Percentiles rank a stretch among this genome's conserved stretches.
These are phyloP conservation scores for Agrilus planipennis DNA, from an alignment of 1,140 invertebrate species.

Conservation along the genomic window DNA sequence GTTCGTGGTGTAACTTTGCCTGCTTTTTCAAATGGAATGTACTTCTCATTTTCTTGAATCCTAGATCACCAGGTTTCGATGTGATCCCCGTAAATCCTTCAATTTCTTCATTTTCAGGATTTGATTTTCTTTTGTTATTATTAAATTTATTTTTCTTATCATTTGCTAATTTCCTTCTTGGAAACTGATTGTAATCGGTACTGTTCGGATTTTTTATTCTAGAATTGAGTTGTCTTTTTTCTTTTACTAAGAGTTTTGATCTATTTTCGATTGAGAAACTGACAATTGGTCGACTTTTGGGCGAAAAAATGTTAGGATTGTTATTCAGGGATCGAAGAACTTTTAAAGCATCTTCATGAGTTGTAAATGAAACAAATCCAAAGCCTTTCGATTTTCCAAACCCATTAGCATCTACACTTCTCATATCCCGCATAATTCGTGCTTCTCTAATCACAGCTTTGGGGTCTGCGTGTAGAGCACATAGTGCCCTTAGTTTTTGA, in stretches of 20 bases:
- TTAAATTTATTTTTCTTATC: constrained; percentile 26
- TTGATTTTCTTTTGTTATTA: constrained; percentile 9
- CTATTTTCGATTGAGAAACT: constrained; percentile 93
- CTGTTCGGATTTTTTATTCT: constrained; percentile 49
- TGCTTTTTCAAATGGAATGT: constrained; percentile 54
- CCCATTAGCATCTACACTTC: constrained; percentile 43
- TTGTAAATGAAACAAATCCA: constrained; percentile 82
- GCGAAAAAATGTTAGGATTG: constrained; percentile 81
- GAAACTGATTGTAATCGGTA: constrained; percentile 32
- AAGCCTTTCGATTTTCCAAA: constrained; percentile 75
- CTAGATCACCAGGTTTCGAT: constrained; percentile 48
- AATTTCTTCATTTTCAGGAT: constrained; percentile 19
- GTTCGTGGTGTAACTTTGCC: constrained; percentile 47
- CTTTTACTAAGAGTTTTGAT: constrained; percentile 59
- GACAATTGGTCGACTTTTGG: constrained; percentile 77
- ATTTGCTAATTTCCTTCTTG: constrained; percentile 23
- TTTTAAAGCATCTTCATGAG: constrained; percentile 76
- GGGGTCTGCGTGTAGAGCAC: constrained; percentile 45
- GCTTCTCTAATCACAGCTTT: constrained; percentile 60
- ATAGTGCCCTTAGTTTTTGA: constrained; percentile 52
- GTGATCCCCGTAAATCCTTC: constrained; percentile 45
- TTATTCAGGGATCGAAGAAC: constrained; percentile 83
- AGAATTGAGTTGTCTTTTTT: constrained; percentile 59
- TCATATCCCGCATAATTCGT: constrained; percentile 40
- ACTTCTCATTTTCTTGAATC: constrained; percentile 50